A percentile compares a stretch with the other conserved stretches of the same genome.
phyloP scores from a whole-genome alignment of 2,888 invertebrate genomes.

The Drosophila paracracens region DNA sequence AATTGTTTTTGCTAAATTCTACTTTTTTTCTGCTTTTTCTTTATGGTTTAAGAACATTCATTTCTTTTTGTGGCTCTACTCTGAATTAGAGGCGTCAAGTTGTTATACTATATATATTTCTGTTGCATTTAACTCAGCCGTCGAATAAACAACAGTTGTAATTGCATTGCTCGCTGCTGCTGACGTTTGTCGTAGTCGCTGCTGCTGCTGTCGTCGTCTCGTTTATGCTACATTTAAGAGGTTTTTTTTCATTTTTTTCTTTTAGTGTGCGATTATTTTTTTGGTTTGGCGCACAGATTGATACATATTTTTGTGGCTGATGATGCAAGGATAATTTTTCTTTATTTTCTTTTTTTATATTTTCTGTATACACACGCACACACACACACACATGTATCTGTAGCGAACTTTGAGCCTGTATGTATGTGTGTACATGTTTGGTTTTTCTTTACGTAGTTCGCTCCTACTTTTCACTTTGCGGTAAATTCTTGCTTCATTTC shows the following conservation, averaged over 20 bases:
- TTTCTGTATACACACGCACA: constrained; percentile 68
- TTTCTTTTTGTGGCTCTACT: constrained; percentile 24
- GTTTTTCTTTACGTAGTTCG: constrained; percentile 14
- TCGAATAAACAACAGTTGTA: constrained; percentile 26
- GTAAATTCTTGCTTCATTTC: constrained; percentile 52
- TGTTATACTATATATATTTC: constrained; percentile 5
- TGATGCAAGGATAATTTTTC: constrained; percentile 70
- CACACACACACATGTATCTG: constrained; percentile 51
- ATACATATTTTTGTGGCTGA: constrained; percentile 25
- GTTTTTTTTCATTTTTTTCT: constrained; percentile 43
- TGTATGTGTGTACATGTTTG: constrained; percentile 41
- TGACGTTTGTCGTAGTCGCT: constrained; percentile 68
- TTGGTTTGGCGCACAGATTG: constrained; percentile 32
- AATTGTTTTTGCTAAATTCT: constrained; percentile 47
- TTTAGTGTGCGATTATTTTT: constrained; percentile 63
- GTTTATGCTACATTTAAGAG: constrained; percentile 62
- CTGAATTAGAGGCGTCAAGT: constrained; percentile 1
- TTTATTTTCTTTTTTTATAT: constrained; percentile 35
- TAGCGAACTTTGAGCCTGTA: constrained; percentile 63
- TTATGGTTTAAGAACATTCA: constrained; percentile 11
- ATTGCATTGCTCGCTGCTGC: constrained; percentile 57
- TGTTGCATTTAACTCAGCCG: constrained; percentile 6
- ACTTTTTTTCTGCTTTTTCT: constrained; percentile 15
- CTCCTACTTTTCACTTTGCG: constrained; percentile 56
- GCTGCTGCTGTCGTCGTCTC: constrained; percentile 48